phyloP scores from a whole-genome alignment of 2,797 vertebrate species.

The Delichon dasypus region DNA sequence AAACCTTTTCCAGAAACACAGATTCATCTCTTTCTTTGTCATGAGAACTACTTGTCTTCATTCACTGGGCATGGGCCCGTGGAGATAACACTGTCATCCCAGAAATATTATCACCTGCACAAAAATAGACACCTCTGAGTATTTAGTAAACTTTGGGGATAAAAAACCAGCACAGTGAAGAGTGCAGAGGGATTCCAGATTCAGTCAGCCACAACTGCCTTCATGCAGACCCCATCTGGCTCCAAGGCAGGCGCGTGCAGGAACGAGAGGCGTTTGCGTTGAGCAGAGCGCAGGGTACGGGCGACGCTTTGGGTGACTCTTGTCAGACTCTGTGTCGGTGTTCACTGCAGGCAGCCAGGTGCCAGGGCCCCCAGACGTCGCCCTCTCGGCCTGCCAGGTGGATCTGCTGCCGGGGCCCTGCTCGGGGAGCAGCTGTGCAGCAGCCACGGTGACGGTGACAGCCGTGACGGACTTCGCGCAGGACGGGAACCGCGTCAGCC shows the following conservation, averaged over 20 bases:
- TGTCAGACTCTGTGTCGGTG: neutral
- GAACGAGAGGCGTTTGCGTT: neutral
- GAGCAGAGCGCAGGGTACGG: fast-evolving
- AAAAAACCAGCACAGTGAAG: neutral
- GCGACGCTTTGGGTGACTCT: neutral
- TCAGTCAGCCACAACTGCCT: neutral
- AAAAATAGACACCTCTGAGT: neutral
- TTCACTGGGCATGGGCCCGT: neutral
- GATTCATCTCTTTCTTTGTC: neutral
- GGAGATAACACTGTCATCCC: neutral
- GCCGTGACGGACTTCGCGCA: slow-evolving; percentile 80
- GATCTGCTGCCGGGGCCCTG: slow-evolving; percentile 68
- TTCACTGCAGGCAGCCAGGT: slow-evolving; percentile 66
- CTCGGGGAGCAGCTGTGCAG: slow-evolving; percentile 66
- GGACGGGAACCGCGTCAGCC: slow-evolving; percentile 73
- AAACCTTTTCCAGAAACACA: neutral
- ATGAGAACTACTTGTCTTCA: neutral
- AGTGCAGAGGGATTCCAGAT: neutral
- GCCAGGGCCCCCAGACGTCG: slow-evolving; percentile 69
- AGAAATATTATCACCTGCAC: slow-evolving; percentile 4
- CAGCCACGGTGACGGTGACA: slow-evolving; percentile 66
- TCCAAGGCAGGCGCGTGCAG: neutral
- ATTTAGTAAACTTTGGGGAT: neutral
- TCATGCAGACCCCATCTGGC: neutral
- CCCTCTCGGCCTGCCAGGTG: slow-evolving; percentile 78